Base-by-base conservation (phyloP, 2,888 invertebrate species). In the Leptopilina drosophilae region DNA sequence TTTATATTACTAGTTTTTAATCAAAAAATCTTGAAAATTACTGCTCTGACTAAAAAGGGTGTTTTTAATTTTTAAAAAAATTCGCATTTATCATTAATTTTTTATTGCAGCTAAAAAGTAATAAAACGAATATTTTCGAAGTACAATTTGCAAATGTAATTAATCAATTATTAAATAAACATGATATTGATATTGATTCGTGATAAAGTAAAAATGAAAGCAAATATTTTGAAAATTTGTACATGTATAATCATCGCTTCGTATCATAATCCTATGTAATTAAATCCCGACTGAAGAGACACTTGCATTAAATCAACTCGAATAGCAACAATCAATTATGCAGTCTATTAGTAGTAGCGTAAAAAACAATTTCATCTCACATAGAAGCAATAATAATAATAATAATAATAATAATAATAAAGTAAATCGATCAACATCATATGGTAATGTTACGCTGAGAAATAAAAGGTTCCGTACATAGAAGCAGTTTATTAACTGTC, bases 271-370 rank as follows among this genome's bases (percentile, higher is more conserved):
- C 3, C 14, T 12, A 53, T 14, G 26, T 69, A 15, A 69, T 69
- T 69, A 20, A 53, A 14, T 69, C 26, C 46, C 53, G 7, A 53
- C 12, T 59, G 26, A 11, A 33, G 69, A 26, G 69, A 14, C 46
- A 26, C 69, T 53, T 20, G 53, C 53, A 8, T 69, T 69, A 53
- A 20, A 69, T 69, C 26, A 69, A 53, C 15, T 69, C 20, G 69
- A 69, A 69, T 69, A 53, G 49, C 49, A 20, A 49, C 69, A 69
- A 69, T 69, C 69, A 69, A 69, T 69, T 69, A 69, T 20, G 12
- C 26, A 53, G 12, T 49, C 49, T 20, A 67, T 46, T 49, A 8
- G 46, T 46, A 67, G 15, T 46, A 5, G 20, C 5, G 42, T 42
- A 42, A 42, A 42, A 46, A 20, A 46, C 14, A 15, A 49, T 67